Evolutionary conservation across 2,888 invertebrate species (phyloP).

Genomic region (Lochmaea capreae): DNA sequence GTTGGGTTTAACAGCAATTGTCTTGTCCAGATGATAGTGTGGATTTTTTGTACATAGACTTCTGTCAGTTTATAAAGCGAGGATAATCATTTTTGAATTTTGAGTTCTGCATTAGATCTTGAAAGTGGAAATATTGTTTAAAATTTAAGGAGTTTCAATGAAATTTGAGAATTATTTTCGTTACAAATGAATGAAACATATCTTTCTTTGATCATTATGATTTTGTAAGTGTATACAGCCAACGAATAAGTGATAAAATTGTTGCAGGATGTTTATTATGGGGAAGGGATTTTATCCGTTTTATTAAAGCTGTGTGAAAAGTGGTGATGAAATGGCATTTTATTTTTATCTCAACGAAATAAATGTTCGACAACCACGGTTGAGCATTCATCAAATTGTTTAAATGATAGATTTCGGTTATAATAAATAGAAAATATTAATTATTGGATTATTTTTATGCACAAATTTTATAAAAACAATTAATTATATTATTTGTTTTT

Average conservation of each 20-base stretch:
- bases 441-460: too few species aligned
- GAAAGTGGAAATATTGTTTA: background rate
- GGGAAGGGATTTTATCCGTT: background rate
- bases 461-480: too few species aligned
- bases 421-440: too few species aligned
- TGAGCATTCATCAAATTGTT: background rate
- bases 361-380: background rate
- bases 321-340: background rate
- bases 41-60: slow-evolving; percentile 21
- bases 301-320: background rate
- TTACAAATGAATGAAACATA: background rate
- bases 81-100: background rate
- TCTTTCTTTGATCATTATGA: background rate
- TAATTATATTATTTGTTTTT: too few species aligned
- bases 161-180: background rate
- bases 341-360: background rate
- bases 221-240: slow-evolving; percentile 7
- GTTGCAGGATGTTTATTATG: slow-evolving; percentile 10
- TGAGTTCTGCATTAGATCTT: background rate
- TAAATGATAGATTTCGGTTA: too few species aligned
- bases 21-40: slow-evolving; percentile 20
- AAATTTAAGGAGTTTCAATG: background rate
- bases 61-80: slow-evolving; percentile 2
- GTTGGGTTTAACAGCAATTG: background rate
- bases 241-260: slow-evolving; percentile 22